These are phyloP conservation scores for Pasiphila rectangulata DNA, from an alignment of 2,888 invertebrate genomes.

Conservation along the genomic window DNA sequence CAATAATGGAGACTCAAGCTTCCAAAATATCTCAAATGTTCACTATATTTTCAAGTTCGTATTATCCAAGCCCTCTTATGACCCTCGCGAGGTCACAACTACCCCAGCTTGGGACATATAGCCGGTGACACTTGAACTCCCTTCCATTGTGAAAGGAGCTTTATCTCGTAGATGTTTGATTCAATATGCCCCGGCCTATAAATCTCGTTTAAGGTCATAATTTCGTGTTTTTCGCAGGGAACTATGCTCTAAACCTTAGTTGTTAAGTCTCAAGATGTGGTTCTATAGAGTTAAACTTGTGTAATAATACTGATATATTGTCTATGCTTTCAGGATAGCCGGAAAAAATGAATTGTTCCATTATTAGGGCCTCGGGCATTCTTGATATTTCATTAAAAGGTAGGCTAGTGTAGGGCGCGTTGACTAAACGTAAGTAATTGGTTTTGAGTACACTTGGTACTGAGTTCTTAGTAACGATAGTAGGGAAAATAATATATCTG, in stretches of 20 bases:
- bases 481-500: too few relatives aligned
- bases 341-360: constrained; percentile 57
- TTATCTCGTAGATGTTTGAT: neutral
- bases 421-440: constrained; percentile 33
- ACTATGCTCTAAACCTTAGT: constrained; percentile 1
- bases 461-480: constrained; percentile 2
- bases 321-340: constrained; percentile 28
- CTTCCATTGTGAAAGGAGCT: neutral
- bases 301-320: constrained; percentile 14
- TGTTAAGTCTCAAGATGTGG: constrained; percentile 1
- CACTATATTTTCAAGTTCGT: constrained; percentile 19
- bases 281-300: neutral
- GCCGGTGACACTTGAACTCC: neutral
- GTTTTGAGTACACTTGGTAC: constrained; percentile 22
- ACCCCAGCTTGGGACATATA: constrained; percentile 15
- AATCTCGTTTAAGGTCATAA: neutral
- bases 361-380: constrained; percentile 48
- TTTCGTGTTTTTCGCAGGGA: neutral
- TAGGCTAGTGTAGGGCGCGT: constrained; percentile 38
- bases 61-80: constrained; percentile 18
- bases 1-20: constrained; percentile 16
- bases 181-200: neutral
- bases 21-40: constrained; percentile 17
- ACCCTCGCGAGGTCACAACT: constrained; percentile 23
- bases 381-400: constrained; percentile 49